Evolutionary conservation across 2,888 invertebrate species (phyloP).

Genomic region (Tinea semifulvella): DNA sequence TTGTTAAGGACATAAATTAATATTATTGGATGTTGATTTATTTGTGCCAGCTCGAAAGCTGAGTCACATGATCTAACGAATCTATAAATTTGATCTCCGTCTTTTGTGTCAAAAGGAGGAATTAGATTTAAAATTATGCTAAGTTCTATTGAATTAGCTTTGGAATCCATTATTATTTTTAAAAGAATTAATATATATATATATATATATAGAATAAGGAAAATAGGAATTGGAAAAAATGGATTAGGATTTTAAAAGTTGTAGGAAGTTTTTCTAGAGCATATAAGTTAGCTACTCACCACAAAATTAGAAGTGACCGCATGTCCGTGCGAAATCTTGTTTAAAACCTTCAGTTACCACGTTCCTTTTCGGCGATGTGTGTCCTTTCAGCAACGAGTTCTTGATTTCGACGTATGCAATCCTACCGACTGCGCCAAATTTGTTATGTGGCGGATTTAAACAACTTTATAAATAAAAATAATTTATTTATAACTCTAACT

Average conservation of each 20-base stretch:
- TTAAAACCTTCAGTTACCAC: not conserved
- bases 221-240: not conserved
- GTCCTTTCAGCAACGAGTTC: not conserved
- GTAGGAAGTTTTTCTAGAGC: not conserved
- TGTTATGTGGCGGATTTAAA: too few species aligned
- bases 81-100: not conserved
- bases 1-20: slow-evolving; percentile 3
- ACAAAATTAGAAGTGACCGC: not conserved
- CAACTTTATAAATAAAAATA: too few species aligned
- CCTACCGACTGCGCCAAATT: too few species aligned
- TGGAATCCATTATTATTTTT: not conserved
- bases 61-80: not conserved
- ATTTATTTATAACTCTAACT: too few species aligned
- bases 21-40: not conserved
- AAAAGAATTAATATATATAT: not conserved
- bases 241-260: not conserved
- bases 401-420: too few species aligned
- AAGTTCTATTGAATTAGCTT: not conserved
- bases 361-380: not conserved
- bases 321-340: not conserved
- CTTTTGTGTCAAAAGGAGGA: not conserved
- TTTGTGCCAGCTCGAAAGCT: not conserved
- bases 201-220: too few species aligned
- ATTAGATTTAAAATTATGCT: not conserved
- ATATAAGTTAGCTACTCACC: not conserved